Evolutionary conservation across 2,797 vertebrate species (phyloP), one percentile per base, ranked within the genome.

Genomic region (Eospalax fontanierii): DNA sequence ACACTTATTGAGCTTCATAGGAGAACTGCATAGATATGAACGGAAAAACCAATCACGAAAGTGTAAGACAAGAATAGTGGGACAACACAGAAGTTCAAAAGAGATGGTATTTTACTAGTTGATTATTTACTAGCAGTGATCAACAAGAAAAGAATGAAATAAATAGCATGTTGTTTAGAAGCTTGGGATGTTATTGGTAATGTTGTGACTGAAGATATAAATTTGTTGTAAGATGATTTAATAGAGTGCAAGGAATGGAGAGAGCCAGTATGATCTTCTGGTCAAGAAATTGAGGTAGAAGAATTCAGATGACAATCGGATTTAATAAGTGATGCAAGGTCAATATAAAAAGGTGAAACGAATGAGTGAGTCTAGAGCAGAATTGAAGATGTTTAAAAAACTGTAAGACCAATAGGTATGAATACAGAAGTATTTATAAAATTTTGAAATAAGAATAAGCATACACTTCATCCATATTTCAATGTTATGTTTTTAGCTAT

Each of bases 391-490:
- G n/a, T 6, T 0, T 18, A 15, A 15, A 81, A 43, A 91, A 3
- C 16, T 24, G 12, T 6, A 78, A 57, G 22, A 35, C 18, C 9
- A 87, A 28, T 4, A 68, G 11, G 14, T 38, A 40, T 9, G 71
- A 57, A 75, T 74, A 74, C 0, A 84, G 1, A 89, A 33, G 46
- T 2, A 33, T 15, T 87, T 70, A 43, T 9, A 2, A 54, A 86
- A 85, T 93, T 18, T 82, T 43, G 88, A 85, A 85, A 22, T n/a
- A 75, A 94, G 28, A 74, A 50, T n/a, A 75, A 82, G 82, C 26
- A 7, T 0, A 59, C 74, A 21, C 26, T 81, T 84, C 14, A 63
- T 22, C 21, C 35, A 65, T 54, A 78, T 68, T 81, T 40, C 63
- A 80, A 11, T 63, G 7, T 75, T 28, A 24, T 28, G 35, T 22